Evolutionary conservation across 2,888 invertebrate genomes (phyloP).

Genomic region (Drosophila neotestacea): DNA sequence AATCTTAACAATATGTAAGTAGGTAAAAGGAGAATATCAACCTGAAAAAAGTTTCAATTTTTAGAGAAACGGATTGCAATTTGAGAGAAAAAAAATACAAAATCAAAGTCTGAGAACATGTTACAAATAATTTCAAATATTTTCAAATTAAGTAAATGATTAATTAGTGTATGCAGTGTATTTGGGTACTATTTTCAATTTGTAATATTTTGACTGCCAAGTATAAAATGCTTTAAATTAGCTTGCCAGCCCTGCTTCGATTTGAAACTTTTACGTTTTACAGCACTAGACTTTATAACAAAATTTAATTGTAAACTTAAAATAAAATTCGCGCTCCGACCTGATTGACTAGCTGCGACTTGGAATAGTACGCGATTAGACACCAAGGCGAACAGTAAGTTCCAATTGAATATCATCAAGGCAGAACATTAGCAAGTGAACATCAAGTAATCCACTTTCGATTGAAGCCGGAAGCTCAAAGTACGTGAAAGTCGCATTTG

Average conservation of each 20-base stretch:
- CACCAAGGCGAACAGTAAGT: constrained; percentile 35
- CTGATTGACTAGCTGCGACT: not conserved
- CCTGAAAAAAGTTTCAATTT: no score
- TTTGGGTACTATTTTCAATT: no score
- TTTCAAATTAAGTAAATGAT: not conserved
- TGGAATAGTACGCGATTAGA: constrained; percentile 49
- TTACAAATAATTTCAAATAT: not conserved
- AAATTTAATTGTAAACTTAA: constrained; percentile 30
- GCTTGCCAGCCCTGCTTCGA: constrained; percentile 27
- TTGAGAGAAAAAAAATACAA: no score
- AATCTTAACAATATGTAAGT: no score
- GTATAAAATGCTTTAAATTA: not conserved
- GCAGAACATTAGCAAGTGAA: constrained; percentile 12
- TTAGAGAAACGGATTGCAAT: no score
- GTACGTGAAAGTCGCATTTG: constrained; percentile 42
- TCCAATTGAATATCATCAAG: not conserved
- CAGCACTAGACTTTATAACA: constrained; percentile 42
- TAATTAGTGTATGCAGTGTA: not conserved
- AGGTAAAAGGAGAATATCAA: not conserved
- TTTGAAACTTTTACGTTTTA: constrained; percentile 5
- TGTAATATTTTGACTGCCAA: not conserved
- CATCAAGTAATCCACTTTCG: not conserved
- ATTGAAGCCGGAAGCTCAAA: constrained; percentile 35
- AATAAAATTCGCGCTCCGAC: constrained; percentile 2
- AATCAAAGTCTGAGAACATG: not conserved